Percentiles rank a stretch among this genome's conserved stretches.
phyloP scores from a whole-genome alignment of 1,140 invertebrate species.

The Stegodyphus dumicola region DNA sequence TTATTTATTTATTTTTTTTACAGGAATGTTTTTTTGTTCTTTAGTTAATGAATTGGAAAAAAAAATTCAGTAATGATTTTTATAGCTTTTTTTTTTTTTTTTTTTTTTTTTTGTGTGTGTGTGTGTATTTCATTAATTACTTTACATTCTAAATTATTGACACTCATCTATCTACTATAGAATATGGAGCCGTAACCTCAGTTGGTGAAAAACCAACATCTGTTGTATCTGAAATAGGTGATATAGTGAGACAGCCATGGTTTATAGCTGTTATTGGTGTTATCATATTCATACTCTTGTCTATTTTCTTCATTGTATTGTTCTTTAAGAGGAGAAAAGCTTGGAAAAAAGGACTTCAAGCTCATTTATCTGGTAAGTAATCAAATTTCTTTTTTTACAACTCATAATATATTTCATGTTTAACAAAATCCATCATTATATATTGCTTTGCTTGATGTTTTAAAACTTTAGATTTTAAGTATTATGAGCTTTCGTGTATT shows the following conservation, averaged over 20 bases:
- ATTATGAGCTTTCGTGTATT: too few species aligned
- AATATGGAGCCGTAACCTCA: conserved; percentile 32
- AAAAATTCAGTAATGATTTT: too few species aligned
- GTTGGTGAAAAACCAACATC: conserved; percentile 26
- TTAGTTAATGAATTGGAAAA: too few species aligned
- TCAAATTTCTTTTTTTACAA: not conserved
- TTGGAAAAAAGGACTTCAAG: conserved; percentile 66
- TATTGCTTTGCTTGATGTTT: too few species aligned
- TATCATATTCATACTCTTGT: conserved; percentile 76
- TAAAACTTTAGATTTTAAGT: too few species aligned
- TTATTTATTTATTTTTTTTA: too few species aligned
- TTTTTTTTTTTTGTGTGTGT: too few species aligned
- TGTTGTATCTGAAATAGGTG: conserved; percentile 33
- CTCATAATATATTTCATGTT: too few species aligned
- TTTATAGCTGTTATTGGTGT: conserved; percentile 79
- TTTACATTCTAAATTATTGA: not conserved
- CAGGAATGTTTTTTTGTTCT: too few species aligned
- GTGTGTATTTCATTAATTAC: not conserved
- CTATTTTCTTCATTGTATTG: conserved; percentile 73
- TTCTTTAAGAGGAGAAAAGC: conserved; percentile 66
- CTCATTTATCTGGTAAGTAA: conserved; percentile 56
- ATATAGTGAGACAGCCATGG: conserved; percentile 74
- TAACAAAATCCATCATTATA: too few species aligned
- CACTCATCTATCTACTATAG: conserved; percentile 9
- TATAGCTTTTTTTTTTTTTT: not conserved